Evolutionary conservation across 2,888 invertebrate species (phyloP).

Genomic region (Agrochola lota): DNA sequence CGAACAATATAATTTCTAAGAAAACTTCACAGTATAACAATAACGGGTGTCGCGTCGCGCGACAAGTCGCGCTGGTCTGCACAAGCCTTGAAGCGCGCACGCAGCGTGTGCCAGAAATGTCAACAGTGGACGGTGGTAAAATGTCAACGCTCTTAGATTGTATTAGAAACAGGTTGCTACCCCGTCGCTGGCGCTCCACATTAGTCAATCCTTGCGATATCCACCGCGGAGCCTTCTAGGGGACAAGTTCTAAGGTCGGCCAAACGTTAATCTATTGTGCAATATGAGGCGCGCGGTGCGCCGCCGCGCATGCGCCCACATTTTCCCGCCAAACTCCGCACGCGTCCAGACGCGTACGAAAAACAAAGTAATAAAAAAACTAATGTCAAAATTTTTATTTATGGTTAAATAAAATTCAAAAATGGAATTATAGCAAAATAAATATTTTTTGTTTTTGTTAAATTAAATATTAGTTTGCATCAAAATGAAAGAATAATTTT

Average conservation of each 20-base stretch:
- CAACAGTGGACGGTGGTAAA: constrained; percentile 8
- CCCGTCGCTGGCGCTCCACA: constrained; percentile 33
- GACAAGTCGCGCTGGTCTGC: no score
- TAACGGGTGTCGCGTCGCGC: no score
- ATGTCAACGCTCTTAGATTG: constrained; percentile 38
- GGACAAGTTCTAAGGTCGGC: constrained; percentile 75
- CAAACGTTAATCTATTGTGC: constrained; percentile 81
- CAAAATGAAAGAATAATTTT: constrained; percentile 40
- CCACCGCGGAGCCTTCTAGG: constrained; percentile 64
- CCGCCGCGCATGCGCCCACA: constrained; percentile 83
- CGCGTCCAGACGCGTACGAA: constrained; percentile 78
- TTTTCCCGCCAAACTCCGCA: constrained; percentile 86
- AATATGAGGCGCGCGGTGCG: constrained; percentile 82
- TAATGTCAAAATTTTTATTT: constrained; percentile 48
- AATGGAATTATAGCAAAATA: constrained; percentile 45
- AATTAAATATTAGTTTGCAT: constrained; percentile 27
- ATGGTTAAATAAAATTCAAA: constrained; percentile 48
- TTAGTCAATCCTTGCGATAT: constrained; percentile 54
- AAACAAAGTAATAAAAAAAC: constrained; percentile 66
- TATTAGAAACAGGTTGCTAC: constrained; percentile 50
- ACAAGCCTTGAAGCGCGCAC: not conserved
- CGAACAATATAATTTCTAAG: no score
- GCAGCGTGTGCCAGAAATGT: constrained; percentile 19
- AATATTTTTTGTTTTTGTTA: constrained; percentile 13
- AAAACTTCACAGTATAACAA: no score